Percentiles rank a stretch among this genome's conserved stretches.
Conservation (phyloP, 2,888 invertebrate species). For the Drosophila greeni region DNA sequence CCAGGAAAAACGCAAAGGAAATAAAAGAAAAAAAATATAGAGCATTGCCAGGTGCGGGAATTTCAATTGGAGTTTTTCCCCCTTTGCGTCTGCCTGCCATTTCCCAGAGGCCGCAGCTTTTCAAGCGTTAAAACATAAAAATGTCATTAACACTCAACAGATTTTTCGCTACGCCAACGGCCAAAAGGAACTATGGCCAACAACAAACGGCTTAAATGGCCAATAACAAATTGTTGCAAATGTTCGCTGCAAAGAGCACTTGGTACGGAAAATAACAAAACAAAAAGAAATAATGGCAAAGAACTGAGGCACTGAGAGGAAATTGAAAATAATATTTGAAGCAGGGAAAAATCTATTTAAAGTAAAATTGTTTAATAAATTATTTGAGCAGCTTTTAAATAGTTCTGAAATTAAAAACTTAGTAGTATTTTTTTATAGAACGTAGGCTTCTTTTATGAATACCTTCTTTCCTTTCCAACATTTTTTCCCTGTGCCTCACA, state of each 20-base stretch:
- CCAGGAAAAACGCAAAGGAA: not conserved
- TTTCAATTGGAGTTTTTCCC: conserved; percentile 61
- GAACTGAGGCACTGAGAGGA: conserved; percentile 41
- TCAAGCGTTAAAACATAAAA: conserved; percentile 73
- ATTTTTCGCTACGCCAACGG: conserved; percentile 63
- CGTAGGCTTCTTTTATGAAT: too few species aligned
- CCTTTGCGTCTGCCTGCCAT: conserved; percentile 19
- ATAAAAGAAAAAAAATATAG: conserved; percentile 28
- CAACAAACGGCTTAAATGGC: conserved; percentile 66
- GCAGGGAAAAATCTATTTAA: not conserved
- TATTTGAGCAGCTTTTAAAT: too few species aligned
- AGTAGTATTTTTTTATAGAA: too few species aligned
- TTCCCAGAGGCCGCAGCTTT: conserved; percentile 48
- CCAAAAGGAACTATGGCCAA: conserved; percentile 44
- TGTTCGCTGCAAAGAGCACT: conserved; percentile 44
- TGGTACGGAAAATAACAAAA: conserved; percentile 24
- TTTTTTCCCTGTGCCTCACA: conserved; percentile 4
- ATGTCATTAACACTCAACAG: conserved; percentile 73
- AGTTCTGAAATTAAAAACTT: too few species aligned
- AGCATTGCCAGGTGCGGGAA: conserved; percentile 43
- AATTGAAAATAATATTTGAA: not conserved
- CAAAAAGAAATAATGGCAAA: conserved; percentile 29
- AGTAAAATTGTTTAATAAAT: too few species aligned
- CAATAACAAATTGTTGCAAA: conserved; percentile 74
- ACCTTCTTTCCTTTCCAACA: too few species aligned